Evolutionary conservation across 2,113 vertebrate species (phyloP), one percentile per base, ranked within the genome.

Genomic region (Apodemus sylvaticus): DNA sequence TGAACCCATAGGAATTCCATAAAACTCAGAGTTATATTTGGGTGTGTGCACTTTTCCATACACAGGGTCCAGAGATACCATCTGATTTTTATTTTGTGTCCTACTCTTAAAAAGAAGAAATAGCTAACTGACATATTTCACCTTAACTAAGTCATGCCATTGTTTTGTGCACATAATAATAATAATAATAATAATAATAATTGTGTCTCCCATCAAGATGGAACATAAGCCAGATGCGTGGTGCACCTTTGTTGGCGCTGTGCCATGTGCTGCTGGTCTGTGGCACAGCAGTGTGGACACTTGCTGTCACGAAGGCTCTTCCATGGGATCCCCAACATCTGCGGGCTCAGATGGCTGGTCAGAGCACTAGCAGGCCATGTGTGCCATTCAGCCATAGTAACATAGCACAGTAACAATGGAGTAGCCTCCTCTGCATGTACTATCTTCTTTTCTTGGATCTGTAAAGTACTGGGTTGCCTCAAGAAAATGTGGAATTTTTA

Each of bases 221-320:
- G 77, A 39, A 66, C 73, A 73, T 45, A 92, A 93, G 53, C 81
- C 53, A 39, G 78, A 26, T 51, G 10, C 36, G 16, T 68, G 0
- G 19, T 1, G 14, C 29, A 5, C 14, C 20, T 62, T 16, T 2
- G 6, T 0, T 1, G 36, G 64, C 3, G 0, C 64, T 36, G 22
- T 51, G 42, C 8, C 81, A 4, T 26, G 20, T n/a, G n/a, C n/a
- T 10, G 24, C 19, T 34, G 42, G 16, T 51, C 45, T 22, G 55
- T 42, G 16, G 4, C 9, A 48, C 24, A n/a, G 19, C 29, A 1
- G 5, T 10, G 5, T 70, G 51, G 14, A 73, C 31, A 12, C 53
- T 55, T 73, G 48, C 22, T 71, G 48, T 51, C 71, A 7, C 60
- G 64, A 45, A 60, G n/a, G 16, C 16, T 20, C 20, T 53, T 45